A percentile compares a stretch with the other conserved stretches of the same genome.
phyloP scores from a whole-genome alignment of 2,113 vertebrate genomes.

The Anhinga anhinga region DNA sequence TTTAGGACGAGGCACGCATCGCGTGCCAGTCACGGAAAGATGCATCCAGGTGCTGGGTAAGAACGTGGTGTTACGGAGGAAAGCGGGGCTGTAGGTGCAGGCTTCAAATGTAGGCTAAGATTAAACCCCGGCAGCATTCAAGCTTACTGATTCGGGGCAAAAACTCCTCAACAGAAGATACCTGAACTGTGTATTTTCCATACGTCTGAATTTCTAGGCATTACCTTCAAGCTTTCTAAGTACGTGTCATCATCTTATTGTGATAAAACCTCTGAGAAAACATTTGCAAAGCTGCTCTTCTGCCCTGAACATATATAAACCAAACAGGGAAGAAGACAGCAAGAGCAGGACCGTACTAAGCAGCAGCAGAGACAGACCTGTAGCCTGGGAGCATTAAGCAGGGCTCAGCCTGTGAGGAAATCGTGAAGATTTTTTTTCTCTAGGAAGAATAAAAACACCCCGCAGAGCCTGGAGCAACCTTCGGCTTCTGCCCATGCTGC shows the following conservation, averaged over 20 bases:
- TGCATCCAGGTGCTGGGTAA: fast-evolving
- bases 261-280: not conserved
- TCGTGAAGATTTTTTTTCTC: not conserved
- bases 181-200: fast-evolving
- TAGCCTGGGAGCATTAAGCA: fast-evolving
- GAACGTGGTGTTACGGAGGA: fast-evolving
- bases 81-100: no score
- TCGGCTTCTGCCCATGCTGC: not conserved
- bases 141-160: not conserved
- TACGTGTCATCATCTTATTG: not conserved
- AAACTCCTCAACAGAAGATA: not conserved
- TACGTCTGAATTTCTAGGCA: not conserved
- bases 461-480: not conserved
- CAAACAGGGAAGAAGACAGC: not conserved
- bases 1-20: fast-evolving
- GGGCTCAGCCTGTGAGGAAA: not conserved
- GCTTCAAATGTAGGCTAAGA: not conserved
- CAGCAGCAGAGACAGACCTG: fast-evolving
- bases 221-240: not conserved
- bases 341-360: not conserved
- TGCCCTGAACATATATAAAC: fast-evolving
- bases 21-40: fast-evolving
- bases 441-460: not conserved
- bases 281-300: not conserved
- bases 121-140: not conserved